phyloP scores from a whole-genome alignment of 2,888 invertebrate genomes.

The Limnephilus auricula region DNA sequence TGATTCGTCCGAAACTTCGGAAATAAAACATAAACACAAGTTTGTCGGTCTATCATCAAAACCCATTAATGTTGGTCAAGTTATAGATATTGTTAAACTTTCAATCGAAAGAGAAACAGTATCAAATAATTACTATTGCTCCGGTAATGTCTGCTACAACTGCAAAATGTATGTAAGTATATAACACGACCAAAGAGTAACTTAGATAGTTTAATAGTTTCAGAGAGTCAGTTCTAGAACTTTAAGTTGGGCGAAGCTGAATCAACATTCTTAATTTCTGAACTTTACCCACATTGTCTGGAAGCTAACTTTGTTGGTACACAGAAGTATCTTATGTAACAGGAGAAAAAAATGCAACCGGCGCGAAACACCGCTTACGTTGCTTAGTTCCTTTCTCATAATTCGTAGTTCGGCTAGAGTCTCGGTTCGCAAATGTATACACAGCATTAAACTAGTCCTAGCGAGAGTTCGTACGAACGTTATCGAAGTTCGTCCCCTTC shows the following conservation, averaged over 20 bases:
- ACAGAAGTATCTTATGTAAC: neutral
- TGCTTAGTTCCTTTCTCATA: no score
- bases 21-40: neutral
- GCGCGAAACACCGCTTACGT: no score
- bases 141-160: neutral
- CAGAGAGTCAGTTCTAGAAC: neutral
- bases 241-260: neutral
- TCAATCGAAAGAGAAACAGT: neutral
- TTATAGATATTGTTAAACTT: neutral
- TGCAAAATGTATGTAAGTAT: neutral
- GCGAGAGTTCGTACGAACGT: no score
- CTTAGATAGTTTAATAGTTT: neutral
- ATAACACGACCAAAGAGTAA: neutral
- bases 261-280: neutral
- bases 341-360: no score
- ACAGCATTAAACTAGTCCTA: no score
- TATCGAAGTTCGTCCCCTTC: no score
- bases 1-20: neutral
- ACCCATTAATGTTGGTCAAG: neutral
- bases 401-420: no score
- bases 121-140: neutral
- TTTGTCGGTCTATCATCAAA: neutral
- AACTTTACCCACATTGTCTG: neutral
- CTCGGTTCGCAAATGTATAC: no score
- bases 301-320: neutral